phyloP scores from a whole-genome alignment of 2,797 vertebrate species.

The Lithobates sylvaticus region DNA sequence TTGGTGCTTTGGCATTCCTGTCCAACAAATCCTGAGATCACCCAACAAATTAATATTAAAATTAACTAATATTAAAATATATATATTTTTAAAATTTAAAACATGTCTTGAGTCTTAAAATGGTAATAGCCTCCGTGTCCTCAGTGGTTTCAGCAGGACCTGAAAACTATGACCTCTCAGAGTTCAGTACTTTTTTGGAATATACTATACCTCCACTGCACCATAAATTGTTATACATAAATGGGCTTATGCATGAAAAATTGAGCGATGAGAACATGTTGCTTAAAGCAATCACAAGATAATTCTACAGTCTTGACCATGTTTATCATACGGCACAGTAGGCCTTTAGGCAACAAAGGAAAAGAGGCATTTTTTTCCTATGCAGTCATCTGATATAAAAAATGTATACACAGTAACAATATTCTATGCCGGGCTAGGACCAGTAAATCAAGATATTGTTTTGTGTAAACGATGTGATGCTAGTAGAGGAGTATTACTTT shows the following conservation, averaged over 20 bases:
- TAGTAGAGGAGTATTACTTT: background rate
- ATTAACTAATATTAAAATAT: background rate
- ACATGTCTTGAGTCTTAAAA: background rate
- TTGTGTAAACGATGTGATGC: background rate
- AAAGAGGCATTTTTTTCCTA: no score
- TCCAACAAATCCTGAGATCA: background rate
- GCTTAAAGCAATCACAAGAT: background rate
- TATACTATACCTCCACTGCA: background rate
- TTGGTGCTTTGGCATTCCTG: no score
- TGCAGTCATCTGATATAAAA: background rate
- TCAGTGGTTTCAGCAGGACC: background rate
- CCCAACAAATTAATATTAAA: background rate
- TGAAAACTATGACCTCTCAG: background rate
- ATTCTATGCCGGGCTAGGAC: background rate
- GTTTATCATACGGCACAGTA: background rate
- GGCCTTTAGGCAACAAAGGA: background rate
- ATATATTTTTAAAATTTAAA: background rate
- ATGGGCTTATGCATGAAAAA: no score
- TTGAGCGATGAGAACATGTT: background rate
- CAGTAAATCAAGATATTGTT: background rate
- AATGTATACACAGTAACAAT: background rate
- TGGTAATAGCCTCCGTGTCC: background rate
- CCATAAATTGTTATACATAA: background rate
- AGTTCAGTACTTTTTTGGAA: background rate
- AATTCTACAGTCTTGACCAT: background rate